Evolutionary conservation across 2,113 vertebrate genomes (phyloP).

Genomic region (Nicator chloris): DNA sequence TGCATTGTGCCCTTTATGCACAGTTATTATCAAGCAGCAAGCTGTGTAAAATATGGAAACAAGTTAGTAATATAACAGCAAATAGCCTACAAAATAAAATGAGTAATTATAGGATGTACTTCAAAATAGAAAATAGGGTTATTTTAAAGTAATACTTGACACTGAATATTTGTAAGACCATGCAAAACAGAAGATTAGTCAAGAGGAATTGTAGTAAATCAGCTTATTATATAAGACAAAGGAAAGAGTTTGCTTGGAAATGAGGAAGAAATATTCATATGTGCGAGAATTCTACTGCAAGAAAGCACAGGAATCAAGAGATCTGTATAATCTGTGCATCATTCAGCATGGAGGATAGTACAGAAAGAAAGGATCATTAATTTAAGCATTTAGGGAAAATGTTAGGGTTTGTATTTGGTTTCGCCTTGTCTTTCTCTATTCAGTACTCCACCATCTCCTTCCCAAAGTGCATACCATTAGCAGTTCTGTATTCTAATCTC

Average conservation of each 20-base stretch:
- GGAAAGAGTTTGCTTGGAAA: constrained; percentile 39
- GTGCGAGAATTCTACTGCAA: background rate
- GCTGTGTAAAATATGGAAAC: constrained; percentile 9
- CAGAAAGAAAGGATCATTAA: constrained; percentile 36
- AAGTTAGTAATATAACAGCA: background rate
- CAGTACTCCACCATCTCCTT: constrained; percentile 46
- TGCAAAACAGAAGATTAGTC: constrained; percentile 17
- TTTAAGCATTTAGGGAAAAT: constrained; percentile 32
- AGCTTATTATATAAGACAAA: constrained; percentile 51
- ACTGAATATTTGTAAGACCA: background rate
- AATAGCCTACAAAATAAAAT: constrained; percentile 22
- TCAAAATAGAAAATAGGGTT: constrained; percentile 3
- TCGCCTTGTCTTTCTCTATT: constrained; percentile 22
- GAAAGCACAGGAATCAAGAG: background rate
- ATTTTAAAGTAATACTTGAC: constrained; percentile 39
- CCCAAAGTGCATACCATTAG: constrained; percentile 66
- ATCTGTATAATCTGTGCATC: background rate
- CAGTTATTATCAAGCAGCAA: background rate
- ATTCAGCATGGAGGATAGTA: constrained; percentile 5
- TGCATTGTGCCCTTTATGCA: background rate
- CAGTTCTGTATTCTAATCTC: constrained; percentile 68
- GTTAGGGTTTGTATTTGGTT: constrained; percentile 47
- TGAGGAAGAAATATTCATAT: background rate
- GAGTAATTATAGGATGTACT: constrained; percentile 6
- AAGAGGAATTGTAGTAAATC: background rate